These are phyloP conservation scores for Aradophagus sp. DNA, from an alignment of 1,140 invertebrate species.

Conservation along the genomic window DNA sequence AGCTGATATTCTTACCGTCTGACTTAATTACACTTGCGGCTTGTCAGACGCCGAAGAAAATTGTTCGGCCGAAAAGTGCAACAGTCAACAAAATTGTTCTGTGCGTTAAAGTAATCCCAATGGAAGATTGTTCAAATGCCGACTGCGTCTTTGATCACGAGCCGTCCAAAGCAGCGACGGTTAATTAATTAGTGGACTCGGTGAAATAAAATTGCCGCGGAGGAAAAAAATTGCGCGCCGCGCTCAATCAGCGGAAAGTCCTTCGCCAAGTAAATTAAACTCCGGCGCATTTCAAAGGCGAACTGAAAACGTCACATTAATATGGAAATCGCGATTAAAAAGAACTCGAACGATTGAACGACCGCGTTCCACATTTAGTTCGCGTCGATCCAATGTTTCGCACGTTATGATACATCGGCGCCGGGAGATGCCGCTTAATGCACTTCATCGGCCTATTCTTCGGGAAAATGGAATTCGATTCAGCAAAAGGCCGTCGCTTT, in stretches of 20 bases:
- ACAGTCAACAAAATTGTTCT: conserved; percentile 26
- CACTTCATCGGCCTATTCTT: no score
- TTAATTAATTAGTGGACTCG: conserved; percentile 45
- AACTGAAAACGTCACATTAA: conserved; percentile 47
- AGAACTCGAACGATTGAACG: conserved; percentile 32
- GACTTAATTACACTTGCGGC: no score
- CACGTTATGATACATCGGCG: no score
- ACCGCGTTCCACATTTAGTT: conserved; percentile 40
- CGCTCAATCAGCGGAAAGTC: conserved; percentile 40
- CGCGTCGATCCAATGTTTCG: no score
- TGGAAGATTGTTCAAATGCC: conserved; percentile 29
- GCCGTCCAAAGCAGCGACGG: conserved; percentile 32
- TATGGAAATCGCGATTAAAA: conserved; percentile 47
- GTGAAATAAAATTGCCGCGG: conserved; percentile 34
- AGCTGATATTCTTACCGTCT: no score
- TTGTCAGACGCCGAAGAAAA: no score
- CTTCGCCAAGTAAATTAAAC: conserved; percentile 41
- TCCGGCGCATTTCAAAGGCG: conserved; percentile 38
- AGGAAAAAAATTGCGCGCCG: conserved; percentile 34
- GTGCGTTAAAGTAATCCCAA: conserved; percentile 24
- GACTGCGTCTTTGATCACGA: conserved; percentile 25
- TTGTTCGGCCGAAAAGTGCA: conserved; percentile 16
- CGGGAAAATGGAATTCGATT: no score
- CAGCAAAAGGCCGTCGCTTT: no score
- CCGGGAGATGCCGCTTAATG: no score